These are phyloP conservation scores for Nemotelus pantherinus DNA, from an alignment of 2,888 invertebrate species.

Conservation along the genomic window DNA sequence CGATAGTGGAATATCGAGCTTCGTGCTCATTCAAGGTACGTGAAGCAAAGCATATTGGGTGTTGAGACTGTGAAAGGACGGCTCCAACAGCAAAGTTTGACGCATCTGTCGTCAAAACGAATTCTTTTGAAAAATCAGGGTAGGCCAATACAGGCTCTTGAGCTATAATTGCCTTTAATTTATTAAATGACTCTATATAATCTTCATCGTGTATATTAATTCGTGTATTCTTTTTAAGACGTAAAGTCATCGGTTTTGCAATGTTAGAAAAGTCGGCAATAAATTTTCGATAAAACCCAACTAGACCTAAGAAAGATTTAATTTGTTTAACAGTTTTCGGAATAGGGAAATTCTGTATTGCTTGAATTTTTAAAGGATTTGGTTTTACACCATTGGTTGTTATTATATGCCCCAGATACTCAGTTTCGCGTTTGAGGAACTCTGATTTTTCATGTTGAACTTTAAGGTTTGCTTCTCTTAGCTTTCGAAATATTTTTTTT, in stretches of 20 bases:
- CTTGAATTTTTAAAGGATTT: not conserved
- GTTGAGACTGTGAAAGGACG: slow-evolving; percentile 1
- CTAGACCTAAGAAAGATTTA: slow-evolving; percentile 4
- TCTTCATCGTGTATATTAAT: not conserved
- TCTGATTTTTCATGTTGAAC: slow-evolving; percentile 8
- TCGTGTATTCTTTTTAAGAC: not conserved
- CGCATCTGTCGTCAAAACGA: slow-evolving; percentile 1
- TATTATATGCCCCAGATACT: not conserved
- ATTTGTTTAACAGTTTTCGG: slow-evolving; percentile 8
- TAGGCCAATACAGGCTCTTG: not conserved
- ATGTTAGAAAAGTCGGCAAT: not conserved
- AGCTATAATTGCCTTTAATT: not conserved
- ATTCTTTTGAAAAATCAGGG: not conserved
- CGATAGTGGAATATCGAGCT: not conserved
- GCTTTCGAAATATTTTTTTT: not conserved
- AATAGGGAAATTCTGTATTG: not conserved
- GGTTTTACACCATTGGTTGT: slow-evolving; percentile 10
- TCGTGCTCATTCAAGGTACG: slow-evolving; percentile 9
- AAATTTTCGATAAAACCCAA: slow-evolving; percentile 17
- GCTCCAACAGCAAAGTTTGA: not conserved
- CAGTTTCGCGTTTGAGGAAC: not conserved
- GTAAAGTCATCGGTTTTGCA: not conserved
- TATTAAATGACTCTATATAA: slow-evolving; percentile 5
- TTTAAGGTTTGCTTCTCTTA: not conserved
- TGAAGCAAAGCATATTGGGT: not conserved